A percentile compares a stretch with the other conserved stretches of the same genome.
Evolutionary conservation across 1,140 invertebrate species (phyloP).

Genomic region (Agrypnia vestita): DNA sequence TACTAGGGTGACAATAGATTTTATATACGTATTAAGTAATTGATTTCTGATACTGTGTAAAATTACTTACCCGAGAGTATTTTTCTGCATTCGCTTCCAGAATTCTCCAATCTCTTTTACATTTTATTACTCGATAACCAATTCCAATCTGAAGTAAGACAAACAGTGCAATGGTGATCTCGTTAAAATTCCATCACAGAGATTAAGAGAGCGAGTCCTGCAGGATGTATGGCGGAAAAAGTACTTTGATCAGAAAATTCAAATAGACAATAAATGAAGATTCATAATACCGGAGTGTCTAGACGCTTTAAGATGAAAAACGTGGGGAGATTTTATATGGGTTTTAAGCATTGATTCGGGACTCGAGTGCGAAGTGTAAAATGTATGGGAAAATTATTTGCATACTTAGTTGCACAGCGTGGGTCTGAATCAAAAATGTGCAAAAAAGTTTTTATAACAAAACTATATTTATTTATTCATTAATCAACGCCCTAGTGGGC

Average conservation of each 20-base stretch:
- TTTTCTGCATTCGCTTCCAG: no score
- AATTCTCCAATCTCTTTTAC: no score
- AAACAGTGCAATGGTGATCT: slow-evolving; percentile 25
- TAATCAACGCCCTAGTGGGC: no score
- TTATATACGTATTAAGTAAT: no score
- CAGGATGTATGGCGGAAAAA: slow-evolving; percentile 14
- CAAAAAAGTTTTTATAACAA: no score
- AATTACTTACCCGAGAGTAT: no score
- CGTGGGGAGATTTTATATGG: slow-evolving; percentile 57
- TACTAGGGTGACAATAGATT: no score
- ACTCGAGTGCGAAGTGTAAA: background rate
- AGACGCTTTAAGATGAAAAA: slow-evolving; percentile 60
- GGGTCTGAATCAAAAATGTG: no score
- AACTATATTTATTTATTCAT: no score
- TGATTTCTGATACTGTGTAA: no score
- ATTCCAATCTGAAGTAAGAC: slow-evolving; percentile 16
- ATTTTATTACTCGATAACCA: background rate
- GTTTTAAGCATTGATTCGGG: slow-evolving; percentile 27
- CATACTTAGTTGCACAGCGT: no score
- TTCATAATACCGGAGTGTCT: slow-evolving; percentile 56
- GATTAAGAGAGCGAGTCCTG: slow-evolving; percentile 26
- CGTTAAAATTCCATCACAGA: slow-evolving; percentile 37
- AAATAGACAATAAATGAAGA: slow-evolving; percentile 61
- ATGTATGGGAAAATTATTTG: slow-evolving; percentile 24
- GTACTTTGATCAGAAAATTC: slow-evolving; percentile 57